These are phyloP conservation scores for Anorthoa munda DNA, from an alignment of 2,888 invertebrate genomes.

Conservation along the genomic window DNA sequence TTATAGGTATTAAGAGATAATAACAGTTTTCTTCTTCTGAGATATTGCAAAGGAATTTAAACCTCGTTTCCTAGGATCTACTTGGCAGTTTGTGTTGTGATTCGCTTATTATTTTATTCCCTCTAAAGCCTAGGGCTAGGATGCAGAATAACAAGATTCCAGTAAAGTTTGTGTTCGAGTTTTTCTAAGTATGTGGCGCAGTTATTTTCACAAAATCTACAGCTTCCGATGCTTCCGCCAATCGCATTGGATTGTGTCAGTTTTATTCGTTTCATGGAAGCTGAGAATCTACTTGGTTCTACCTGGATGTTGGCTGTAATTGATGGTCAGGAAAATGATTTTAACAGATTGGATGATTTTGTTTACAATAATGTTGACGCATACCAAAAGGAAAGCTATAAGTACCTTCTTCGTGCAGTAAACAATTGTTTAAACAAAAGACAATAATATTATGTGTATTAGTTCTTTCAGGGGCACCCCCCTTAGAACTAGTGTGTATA, in stretches of 20 bases:
- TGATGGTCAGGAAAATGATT: background rate
- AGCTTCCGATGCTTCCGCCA: background rate
- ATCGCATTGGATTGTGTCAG: background rate
- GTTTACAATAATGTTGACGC: too few relatives aligned
- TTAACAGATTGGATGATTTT: too few relatives aligned
- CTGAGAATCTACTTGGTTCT: too few relatives aligned
- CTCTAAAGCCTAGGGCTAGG: background rate
- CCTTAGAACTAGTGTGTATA: too few relatives aligned
- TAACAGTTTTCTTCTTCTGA: background rate
- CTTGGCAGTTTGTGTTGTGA: background rate
- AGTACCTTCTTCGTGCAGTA: too few relatives aligned
- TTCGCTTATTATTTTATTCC: background rate
- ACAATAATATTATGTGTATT: too few relatives aligned
- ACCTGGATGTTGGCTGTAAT: background rate
- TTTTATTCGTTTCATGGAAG: background rate
- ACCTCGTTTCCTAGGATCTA: background rate
- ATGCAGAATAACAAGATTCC: background rate
- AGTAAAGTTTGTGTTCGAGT: background rate
- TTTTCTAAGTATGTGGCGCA: constrained; percentile 1
- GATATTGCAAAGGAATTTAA: background rate
- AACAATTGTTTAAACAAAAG: too few relatives aligned
- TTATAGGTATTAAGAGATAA: constrained; percentile 21
- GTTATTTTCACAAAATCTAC: background rate
- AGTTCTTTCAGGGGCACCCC: too few relatives aligned
- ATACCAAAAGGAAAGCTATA: too few relatives aligned